These are phyloP conservation scores for Gymnocephalus cernua DNA, from an alignment of 2,113 vertebrate genomes.

Conservation along the genomic window DNA sequence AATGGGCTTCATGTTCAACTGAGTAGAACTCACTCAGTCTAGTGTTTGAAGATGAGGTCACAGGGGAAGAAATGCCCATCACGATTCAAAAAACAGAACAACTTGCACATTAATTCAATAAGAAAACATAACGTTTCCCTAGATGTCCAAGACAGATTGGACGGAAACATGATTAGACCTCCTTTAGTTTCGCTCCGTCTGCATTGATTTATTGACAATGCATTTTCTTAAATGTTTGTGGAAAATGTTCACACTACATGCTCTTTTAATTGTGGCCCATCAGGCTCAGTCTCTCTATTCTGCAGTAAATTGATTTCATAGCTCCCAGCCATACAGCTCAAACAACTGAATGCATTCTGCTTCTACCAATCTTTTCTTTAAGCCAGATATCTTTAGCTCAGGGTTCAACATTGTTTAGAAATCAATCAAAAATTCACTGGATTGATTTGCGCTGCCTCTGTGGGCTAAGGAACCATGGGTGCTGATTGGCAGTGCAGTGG, in stretches of 20 bases:
- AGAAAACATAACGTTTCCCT: constrained; percentile 42
- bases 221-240: constrained; percentile 53
- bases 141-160: constrained; percentile 20
- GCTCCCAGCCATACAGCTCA: constrained; percentile 56
- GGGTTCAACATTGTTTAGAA: constrained; percentile 52
- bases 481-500: constrained; percentile 28
- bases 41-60: constrained; percentile 52
- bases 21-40: constrained; percentile 25
- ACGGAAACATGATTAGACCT: constrained; percentile 58
- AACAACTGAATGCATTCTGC: constrained; percentile 44
- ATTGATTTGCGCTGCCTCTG: not conserved
- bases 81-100: constrained; percentile 30
- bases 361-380: constrained; percentile 39
- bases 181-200: constrained; percentile 59
- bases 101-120: constrained; percentile 45
- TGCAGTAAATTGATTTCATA: constrained; percentile 61
- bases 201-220: constrained; percentile 67
- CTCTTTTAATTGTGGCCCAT: constrained; percentile 60
- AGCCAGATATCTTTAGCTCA: constrained; percentile 32
- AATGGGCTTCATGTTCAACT: constrained; percentile 30
- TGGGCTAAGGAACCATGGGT: constrained; percentile 11
- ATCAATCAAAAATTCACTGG: constrained; percentile 29
- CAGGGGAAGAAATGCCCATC: constrained; percentile 31
- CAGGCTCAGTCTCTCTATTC: constrained; percentile 35
- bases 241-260: constrained; percentile 56